Evolutionary conservation across 2,888 invertebrate genomes (phyloP).

Genomic region (Sthenelais limicola): DNA sequence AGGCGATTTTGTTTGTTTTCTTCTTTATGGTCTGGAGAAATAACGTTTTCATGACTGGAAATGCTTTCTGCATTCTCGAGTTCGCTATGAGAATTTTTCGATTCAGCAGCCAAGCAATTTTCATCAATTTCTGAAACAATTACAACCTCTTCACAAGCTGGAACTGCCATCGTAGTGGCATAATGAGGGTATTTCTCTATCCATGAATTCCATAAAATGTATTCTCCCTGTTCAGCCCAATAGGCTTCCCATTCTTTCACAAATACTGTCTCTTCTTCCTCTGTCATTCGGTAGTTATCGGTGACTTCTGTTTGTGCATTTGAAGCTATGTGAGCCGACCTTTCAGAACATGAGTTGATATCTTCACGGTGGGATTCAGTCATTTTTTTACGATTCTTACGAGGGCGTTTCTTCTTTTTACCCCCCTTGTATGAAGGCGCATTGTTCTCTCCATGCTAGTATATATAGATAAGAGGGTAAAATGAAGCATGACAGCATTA

Average conservation of each 20-base stretch:
- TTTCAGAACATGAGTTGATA: too few relatives aligned
- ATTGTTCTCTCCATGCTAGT: too few relatives aligned
- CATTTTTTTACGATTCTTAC: too few relatives aligned
- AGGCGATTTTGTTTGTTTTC: not conserved
- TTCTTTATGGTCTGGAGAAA: too few relatives aligned
- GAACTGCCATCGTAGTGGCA: slow-evolving; percentile 37
- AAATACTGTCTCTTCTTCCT: not conserved
- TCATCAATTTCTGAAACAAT: not conserved
- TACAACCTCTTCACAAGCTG: slow-evolving; percentile 29
- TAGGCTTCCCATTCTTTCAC: slow-evolving; percentile 59
- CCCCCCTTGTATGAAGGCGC: too few relatives aligned
- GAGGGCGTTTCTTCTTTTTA: too few relatives aligned
- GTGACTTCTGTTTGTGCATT: not conserved
- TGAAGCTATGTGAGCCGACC: not conserved
- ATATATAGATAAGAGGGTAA: too few relatives aligned
- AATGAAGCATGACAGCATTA: too few relatives aligned
- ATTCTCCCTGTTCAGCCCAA: slow-evolving; percentile 65
- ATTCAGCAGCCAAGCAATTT: not conserved
- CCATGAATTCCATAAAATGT: slow-evolving; percentile 66
- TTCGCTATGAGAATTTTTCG: not conserved
- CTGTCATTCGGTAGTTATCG: not conserved
- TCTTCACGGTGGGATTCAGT: too few relatives aligned
- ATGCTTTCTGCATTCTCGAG: not conserved
- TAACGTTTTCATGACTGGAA: not conserved
- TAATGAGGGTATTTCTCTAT: slow-evolving; percentile 66